A percentile compares a stretch with the other conserved stretches of the same genome.
Conservation (phyloP, 1,140 invertebrate genomes). For the Holotrichia oblita region DNA sequence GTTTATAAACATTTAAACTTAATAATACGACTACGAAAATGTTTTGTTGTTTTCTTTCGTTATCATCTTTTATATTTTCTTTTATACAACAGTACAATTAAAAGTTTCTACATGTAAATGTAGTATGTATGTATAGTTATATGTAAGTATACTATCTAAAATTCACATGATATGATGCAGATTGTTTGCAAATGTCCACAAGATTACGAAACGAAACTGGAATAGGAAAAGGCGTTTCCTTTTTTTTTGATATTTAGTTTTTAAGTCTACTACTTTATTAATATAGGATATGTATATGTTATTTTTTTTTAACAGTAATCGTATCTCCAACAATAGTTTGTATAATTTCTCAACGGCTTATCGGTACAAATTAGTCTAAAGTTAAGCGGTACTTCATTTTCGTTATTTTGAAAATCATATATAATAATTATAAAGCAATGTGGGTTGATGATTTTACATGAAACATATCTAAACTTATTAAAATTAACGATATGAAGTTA, state of each 20-base stretch:
- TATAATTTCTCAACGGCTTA: no score
- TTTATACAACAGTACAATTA: not conserved
- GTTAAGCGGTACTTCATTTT: no score
- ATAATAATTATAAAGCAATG: no score
- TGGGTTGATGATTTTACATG: no score
- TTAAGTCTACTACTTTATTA: constrained; percentile 29
- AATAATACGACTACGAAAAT: constrained; percentile 13
- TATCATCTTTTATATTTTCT: not conserved
- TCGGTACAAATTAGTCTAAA: no score
- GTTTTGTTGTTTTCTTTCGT: not conserved
- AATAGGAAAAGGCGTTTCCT: not conserved
- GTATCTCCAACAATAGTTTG: no score
- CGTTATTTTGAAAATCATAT: no score
- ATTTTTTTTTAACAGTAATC: constrained; percentile 12
- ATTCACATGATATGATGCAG: constrained; percentile 58
- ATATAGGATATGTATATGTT: constrained; percentile 42
- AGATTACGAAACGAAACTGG: constrained; percentile 23
- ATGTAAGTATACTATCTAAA: no score
- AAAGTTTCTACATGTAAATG: constrained; percentile 2
- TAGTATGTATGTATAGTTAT: not conserved
- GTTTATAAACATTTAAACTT: constrained; percentile 39
- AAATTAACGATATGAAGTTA: no score
- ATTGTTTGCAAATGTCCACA: constrained; percentile 53
- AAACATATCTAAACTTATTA: no score
- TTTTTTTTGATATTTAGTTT: constrained; percentile 40